Conservation (phyloP, 2,888 invertebrate genomes). For the Parasteatoda lunata region DNA sequence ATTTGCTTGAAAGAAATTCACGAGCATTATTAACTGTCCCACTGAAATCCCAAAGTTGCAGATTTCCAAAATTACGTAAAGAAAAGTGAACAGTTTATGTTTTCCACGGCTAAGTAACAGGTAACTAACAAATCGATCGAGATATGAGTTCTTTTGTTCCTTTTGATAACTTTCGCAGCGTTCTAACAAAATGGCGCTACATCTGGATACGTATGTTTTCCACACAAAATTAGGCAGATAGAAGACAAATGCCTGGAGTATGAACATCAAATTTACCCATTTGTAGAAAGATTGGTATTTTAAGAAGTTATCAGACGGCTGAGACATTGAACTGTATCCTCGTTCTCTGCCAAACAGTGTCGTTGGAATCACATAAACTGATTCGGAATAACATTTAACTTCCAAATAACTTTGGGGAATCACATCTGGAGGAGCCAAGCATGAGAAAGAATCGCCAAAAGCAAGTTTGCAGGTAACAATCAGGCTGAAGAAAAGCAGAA, state of each 20-base stretch:
- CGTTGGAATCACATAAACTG: not conserved
- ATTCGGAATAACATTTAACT: conserved; percentile 36
- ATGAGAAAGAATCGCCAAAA: conserved; percentile 41
- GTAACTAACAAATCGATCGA: conserved; percentile 36
- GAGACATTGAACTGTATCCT: not conserved
- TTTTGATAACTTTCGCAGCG: conserved; percentile 25
- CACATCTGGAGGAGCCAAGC: not conserved
- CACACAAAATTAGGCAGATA: conserved; percentile 47
- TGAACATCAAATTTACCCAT: conserved; percentile 50
- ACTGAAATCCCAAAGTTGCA: conserved; percentile 23
- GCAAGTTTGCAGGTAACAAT: conserved; percentile 27
- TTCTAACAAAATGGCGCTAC: conserved; percentile 1
- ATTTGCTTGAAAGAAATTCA: conserved; percentile 46
- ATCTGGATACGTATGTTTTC: conserved; percentile 43
- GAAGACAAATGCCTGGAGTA: conserved; percentile 42
- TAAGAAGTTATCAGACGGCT: not conserved
- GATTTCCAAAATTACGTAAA: conserved; percentile 34
- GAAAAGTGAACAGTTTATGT: conserved; percentile 14
- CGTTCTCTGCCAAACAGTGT: not conserved
- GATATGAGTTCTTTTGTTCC: conserved; percentile 24
- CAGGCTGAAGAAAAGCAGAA: conserved; percentile 29
- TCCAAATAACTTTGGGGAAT: conserved; percentile 19
- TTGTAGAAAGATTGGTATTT: conserved; percentile 28
- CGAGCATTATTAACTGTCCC: conserved; percentile 18
- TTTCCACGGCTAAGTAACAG: conserved; percentile 33